Evolutionary conservation across 1,140 invertebrate species (phyloP).

Genomic region (Fopius arisanus): DNA sequence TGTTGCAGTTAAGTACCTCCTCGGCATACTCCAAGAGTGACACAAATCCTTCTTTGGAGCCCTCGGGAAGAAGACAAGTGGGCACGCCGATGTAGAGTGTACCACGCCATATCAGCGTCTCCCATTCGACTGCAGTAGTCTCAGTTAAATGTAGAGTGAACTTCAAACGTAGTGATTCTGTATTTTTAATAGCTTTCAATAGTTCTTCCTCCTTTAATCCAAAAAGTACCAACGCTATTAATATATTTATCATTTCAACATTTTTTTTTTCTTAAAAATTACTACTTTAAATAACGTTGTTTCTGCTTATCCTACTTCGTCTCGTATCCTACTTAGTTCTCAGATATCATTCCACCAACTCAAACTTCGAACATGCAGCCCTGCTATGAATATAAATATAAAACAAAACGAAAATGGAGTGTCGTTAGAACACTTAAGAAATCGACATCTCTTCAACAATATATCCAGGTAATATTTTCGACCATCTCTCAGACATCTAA

Average conservation of each 20-base stretch:
- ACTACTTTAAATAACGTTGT: constrained; percentile 9
- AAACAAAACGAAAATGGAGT: too few relatives aligned
- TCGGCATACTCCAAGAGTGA: constrained; percentile 95
- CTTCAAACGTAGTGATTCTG: constrained; percentile 73
- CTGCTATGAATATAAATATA: too few relatives aligned
- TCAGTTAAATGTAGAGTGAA: constrained; percentile 83
- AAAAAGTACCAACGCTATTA: not conserved
- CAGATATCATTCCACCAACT: too few relatives aligned
- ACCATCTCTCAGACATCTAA: too few relatives aligned
- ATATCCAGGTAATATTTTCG: too few relatives aligned
- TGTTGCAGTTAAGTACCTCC: constrained; percentile 84
- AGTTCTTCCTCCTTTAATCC: constrained; percentile 66
- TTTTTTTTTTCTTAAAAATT: too few relatives aligned
- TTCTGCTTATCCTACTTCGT: too few relatives aligned
- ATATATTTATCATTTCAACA: too few relatives aligned
- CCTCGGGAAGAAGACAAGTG: constrained; percentile 81
- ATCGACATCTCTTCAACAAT: too few relatives aligned
- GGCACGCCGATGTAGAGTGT: constrained; percentile 89
- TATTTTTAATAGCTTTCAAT: constrained; percentile 69
- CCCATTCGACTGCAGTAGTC: constrained; percentile 79
- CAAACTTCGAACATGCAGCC: too few relatives aligned
- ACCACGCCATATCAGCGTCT: constrained; percentile 80
- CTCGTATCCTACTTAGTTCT: too few relatives aligned
- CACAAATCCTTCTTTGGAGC: constrained; percentile 92
- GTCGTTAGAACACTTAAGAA: too few relatives aligned